Conservation (phyloP, 2,797 vertebrate genomes). For the Kryptopterus vitreolus region DNA sequence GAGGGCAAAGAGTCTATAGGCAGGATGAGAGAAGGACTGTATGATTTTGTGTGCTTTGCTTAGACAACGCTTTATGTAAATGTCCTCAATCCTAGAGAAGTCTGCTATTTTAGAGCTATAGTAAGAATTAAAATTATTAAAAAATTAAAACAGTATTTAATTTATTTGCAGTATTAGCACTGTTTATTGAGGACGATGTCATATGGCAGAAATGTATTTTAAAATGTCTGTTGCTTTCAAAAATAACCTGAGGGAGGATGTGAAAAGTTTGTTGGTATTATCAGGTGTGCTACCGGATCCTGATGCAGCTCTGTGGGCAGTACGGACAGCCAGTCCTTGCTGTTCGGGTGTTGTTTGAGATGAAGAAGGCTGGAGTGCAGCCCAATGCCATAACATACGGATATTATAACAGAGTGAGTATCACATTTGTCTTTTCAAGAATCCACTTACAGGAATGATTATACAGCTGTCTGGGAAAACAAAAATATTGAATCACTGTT, state of each 20-base stretch:
- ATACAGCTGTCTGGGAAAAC: neutral
- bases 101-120: neutral
- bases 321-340: constrained; percentile 96
- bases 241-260: neutral
- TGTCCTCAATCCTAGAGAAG: no score
- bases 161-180: neutral
- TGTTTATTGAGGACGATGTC: neutral
- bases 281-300: constrained; percentile 94
- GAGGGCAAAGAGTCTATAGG: no score
- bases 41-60: no score
- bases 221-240: neutral
- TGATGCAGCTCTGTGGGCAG: constrained; percentile 97
- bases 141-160: neutral
- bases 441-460: neutral
- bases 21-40: no score
- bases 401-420: constrained; percentile 93
- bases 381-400: constrained; percentile 99
- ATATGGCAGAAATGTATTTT: neutral
- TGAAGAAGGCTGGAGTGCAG: constrained; percentile 96
- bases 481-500: constrained; percentile 1
- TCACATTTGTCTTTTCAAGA: neutral
- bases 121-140: no score
- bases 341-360: constrained; percentile 93
- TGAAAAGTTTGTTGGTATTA: accelerated
- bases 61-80: no score